Base-by-base conservation (phyloP, 2,113 vertebrate genomes). In the Scopus umbretta region DNA sequence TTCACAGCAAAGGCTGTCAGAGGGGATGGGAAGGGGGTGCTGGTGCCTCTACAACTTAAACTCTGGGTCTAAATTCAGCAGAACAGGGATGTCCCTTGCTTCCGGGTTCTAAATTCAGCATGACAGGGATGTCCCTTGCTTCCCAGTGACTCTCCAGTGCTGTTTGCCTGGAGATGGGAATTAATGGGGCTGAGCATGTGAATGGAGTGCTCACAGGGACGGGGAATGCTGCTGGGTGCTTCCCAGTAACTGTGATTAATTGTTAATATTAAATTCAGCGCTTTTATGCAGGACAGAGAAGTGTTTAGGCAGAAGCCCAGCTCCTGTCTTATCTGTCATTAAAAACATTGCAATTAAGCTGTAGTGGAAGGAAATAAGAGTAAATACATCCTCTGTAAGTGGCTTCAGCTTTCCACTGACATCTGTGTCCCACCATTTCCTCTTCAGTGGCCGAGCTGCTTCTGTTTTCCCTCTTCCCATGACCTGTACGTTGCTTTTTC, bases 391-490 rank as follows among this genome's bases (percentile, higher is more conserved):
- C 87, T 95, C 71, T 92, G 20, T 36, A 75, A 90, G 92, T 47
- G 92, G 79, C 73, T 94, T 88, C 79, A 92, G 85, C 85, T 82
- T 90, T 94, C 62, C 88, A 90, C 0, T 2, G 32, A 85, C 90
- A 93, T 92, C 92, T 93, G 94, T 81, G 62, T 92, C 86, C 52
- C 86, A 53, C 62, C 0, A 11, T 86, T 96, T 95, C 95, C 88
- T 94, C 79, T 92, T 67, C 2, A 3, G n/a, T 74, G 81, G 66
- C 73, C 0, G 0, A 76, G 38, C 67, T 79, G 55, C 84, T 92
- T 74, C 80, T 93, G 52, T 85, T 81, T 93, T 93, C 85, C 66
- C 90, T 84, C 81, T 93, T 97, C 94, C 92, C 88, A 85, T 68
- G 79, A 88, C 74, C 38, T 3, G 2, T 16, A 80, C 1, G 0